A percentile compares a stretch with the other conserved stretches of the same genome.
These are phyloP conservation scores for Bothrops alternatus DNA, from an alignment of 2,797 vertebrate genomes.

Conservation along the genomic window DNA sequence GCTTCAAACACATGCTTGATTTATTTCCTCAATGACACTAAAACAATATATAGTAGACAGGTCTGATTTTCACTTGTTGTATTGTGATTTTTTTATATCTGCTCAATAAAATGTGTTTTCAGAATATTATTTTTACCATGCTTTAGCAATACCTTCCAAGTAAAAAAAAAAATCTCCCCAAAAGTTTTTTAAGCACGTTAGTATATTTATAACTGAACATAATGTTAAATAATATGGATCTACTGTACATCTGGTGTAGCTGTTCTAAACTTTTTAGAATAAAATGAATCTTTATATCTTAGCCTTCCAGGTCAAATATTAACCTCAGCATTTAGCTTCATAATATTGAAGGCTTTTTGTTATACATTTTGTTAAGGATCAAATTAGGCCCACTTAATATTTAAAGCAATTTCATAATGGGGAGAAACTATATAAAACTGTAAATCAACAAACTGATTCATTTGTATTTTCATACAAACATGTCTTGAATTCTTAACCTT, in stretches of 20 bases:
- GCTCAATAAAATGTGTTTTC: not conserved
- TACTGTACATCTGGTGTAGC: slow-evolving; percentile 39
- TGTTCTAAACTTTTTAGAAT: slow-evolving; percentile 32
- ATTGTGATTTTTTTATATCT: not conserved
- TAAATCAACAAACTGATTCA: not conserved
- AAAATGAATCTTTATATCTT: slow-evolving; percentile 23
- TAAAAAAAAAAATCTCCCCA: not conserved
- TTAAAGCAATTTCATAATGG: not conserved
- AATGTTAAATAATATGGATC: slow-evolving; percentile 55
- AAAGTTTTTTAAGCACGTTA: not conserved
- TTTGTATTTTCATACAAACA: not conserved
- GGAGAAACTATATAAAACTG: not conserved
- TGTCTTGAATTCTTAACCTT: not conserved
- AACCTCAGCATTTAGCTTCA: not conserved
- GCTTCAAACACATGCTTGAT: not conserved
- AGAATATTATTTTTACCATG: not conserved
- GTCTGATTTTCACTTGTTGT: not conserved
- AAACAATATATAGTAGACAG: not conserved
- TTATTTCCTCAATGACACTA: not conserved
- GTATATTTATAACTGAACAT: slow-evolving; percentile 51
- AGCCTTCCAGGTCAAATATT: not conserved
- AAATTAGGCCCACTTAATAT: not conserved
- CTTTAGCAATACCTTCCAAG: not conserved
- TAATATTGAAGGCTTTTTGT: not conserved
- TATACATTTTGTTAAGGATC: not conserved